Percentiles rank a stretch among this genome's conserved stretches.
Evolutionary conservation across 1,140 invertebrate genomes (phyloP).

Genomic region (Drosophila mauritiana): DNA sequence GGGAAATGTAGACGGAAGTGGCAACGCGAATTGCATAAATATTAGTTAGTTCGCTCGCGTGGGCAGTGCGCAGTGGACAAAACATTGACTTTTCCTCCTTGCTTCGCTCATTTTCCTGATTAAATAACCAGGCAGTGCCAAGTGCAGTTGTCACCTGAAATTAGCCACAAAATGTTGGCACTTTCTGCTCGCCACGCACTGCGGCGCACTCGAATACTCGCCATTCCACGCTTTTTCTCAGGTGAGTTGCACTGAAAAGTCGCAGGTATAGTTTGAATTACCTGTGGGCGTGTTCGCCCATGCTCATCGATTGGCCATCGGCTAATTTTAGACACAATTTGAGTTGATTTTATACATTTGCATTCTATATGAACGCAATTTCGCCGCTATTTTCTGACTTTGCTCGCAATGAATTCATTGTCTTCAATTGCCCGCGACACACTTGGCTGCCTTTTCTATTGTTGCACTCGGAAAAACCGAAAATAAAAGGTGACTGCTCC

Average conservation of each 20-base stretch:
- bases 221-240: slow-evolving; percentile 54
- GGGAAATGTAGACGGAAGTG: slow-evolving; percentile 60
- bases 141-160: slow-evolving; percentile 39
- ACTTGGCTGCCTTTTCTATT: slow-evolving; percentile 65
- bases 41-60: slow-evolving; percentile 57
- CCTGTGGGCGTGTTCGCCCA: slow-evolving; percentile 1
- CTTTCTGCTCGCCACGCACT: slow-evolving; percentile 72
- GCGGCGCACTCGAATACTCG: slow-evolving; percentile 66
- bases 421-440: slow-evolving; percentile 73
- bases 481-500: slow-evolving; percentile 37
- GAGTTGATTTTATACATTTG: slow-evolving; percentile 18
- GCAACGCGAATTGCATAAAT: slow-evolving; percentile 64
- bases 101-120: slow-evolving; percentile 34
- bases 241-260: slow-evolving; percentile 51
- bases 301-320: slow-evolving; percentile 57
- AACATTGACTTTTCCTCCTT: slow-evolving; percentile 61
- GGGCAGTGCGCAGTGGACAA: slow-evolving; percentile 23
- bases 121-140: slow-evolving; percentile 63
- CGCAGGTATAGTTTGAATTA: background rate
- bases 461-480: slow-evolving; percentile 29
- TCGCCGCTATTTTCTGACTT: slow-evolving; percentile 24
- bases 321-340: slow-evolving; percentile 67
- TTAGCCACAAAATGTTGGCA: slow-evolving; percentile 69
- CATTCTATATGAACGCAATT: slow-evolving; percentile 54
- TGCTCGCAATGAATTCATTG: slow-evolving; percentile 60